These are phyloP conservation scores for Hybognathus amarus DNA, from an alignment of 2,797 vertebrate species.

Conservation along the genomic window DNA sequence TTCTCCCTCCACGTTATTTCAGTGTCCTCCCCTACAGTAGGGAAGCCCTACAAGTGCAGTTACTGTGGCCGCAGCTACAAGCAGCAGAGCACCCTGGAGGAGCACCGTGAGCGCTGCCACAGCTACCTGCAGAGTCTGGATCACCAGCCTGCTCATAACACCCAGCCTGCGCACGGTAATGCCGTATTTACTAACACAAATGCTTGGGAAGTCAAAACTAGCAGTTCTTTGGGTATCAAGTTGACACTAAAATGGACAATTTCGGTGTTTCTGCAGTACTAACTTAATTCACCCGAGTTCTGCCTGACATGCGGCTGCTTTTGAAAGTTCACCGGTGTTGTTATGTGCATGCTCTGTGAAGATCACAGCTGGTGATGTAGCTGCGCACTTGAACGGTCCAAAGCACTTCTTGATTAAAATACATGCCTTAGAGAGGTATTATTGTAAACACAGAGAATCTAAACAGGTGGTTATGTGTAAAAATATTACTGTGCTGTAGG, in stretches of 20 bases:
- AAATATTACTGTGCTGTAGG: conserved; percentile 9
- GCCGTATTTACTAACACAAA: neutral
- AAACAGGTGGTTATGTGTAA: neutral
- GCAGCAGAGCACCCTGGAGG: conserved; percentile 92
- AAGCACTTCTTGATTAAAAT: conserved; percentile 15
- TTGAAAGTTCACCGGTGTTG: neutral
- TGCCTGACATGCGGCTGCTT: neutral
- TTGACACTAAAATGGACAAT: neutral
- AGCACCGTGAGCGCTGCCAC: conserved; percentile 93
- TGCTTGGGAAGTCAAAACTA: neutral
- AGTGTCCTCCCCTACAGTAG: conserved; percentile 91
- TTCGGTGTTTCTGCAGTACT: neutral
- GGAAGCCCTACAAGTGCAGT: conserved; percentile 96
- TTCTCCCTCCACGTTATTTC: conserved; percentile 52
- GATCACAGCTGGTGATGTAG: conserved; percentile 26
- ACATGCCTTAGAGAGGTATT: conserved; percentile 1
- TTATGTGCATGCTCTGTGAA: neutral
- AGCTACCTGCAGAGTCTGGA: conserved; percentile 90
- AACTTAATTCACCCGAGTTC: neutral
- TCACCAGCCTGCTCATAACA: conserved; percentile 78
- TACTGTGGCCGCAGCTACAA: conserved; percentile 97
- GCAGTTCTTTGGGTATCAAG: neutral
- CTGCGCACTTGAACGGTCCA: neutral
- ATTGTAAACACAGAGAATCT: neutral
- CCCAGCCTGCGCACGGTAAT: conserved; percentile 77